Evolutionary conservation across 2,888 invertebrate species (phyloP), one percentile per base, ranked within the genome.

Genomic region (Eudasyphora cyanicolor): DNA sequence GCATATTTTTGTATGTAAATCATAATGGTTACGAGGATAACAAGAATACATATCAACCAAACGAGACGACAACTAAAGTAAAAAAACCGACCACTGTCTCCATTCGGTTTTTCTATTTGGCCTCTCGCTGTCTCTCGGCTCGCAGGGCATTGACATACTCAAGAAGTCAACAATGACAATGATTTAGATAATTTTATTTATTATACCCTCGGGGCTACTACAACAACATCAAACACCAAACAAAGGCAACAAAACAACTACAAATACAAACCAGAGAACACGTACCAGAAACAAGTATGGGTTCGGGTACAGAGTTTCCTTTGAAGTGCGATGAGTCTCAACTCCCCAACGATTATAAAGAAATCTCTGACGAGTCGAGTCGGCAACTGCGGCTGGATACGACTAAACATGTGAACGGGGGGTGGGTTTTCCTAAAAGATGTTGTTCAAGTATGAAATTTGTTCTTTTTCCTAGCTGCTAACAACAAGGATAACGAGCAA

Each of bases 111-210:
- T 14, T 5, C 45, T 45, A 14, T 35, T 35, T 10, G 10, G 5
- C 35, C 35, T 7, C 35, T 35, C 3, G 45, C 45, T 45, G 14
- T n/a, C 3, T 19, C 51, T 10, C 6, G 24, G 21, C 4, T 8
- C 51, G 27, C 29, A 29, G 17, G 27, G 10, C 19, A 69, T 29
- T 21, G 49, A 64, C 45, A 69, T 60, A 87, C 88, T 88, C 87
- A 87, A 86, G 87, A 88, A 89, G 89, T 90, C 88, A 90, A 89
- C 89, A 87, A 87, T 82, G 89, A 87, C 88, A 89, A 89, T 89
- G 89, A 89, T 89, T 89, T 88, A 90, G 87, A 89, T 89, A 90
- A 90, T 90, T 89, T 89, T 89, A 89, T 89, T 89, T 89, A 89
- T 89, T 88, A 89, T 87, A 87, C 89, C 90, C 89, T 86, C 87